These are phyloP conservation scores for Cavia porcellus DNA, from an alignment of 2,113 vertebrate species.

Conservation along the genomic window DNA sequence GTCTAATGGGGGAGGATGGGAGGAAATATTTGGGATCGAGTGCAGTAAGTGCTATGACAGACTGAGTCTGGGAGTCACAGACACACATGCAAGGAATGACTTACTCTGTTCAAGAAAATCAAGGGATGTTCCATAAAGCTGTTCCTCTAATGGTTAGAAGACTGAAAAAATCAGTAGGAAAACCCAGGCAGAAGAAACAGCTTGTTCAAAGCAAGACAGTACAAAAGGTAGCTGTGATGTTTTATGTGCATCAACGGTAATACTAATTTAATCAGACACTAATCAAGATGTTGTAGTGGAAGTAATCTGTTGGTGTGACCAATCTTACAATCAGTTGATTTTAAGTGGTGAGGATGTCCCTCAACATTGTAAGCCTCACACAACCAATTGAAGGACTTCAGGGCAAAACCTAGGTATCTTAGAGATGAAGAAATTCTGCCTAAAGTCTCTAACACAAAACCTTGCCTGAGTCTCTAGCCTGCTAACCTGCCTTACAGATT, in stretches of 20 bases:
- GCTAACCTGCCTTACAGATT: neutral
- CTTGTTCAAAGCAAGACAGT: neutral
- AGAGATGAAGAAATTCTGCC: neutral
- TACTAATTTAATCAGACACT: neutral
- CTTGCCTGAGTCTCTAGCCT: neutral
- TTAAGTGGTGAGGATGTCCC: neutral
- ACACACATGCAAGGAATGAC: neutral
- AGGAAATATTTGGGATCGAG: neutral
- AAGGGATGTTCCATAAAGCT: neutral
- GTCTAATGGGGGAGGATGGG: neutral
- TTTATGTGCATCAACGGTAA: neutral
- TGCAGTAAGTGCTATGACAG: neutral
- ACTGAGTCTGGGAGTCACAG: neutral
- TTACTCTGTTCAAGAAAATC: neutral
- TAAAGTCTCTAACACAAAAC: neutral
- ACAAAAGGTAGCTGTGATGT: neutral
- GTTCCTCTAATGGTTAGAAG: too few species aligned
- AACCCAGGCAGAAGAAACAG: neutral
- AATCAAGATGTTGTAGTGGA: neutral
- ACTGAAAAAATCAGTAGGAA: neutral
- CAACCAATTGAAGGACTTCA: neutral
- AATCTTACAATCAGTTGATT: neutral
- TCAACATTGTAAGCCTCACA: neutral
- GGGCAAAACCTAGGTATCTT: neutral
- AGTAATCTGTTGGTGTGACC: too few species aligned